phyloP scores from a whole-genome alignment of 2,113 vertebrate genomes.

The Columba livia region DNA sequence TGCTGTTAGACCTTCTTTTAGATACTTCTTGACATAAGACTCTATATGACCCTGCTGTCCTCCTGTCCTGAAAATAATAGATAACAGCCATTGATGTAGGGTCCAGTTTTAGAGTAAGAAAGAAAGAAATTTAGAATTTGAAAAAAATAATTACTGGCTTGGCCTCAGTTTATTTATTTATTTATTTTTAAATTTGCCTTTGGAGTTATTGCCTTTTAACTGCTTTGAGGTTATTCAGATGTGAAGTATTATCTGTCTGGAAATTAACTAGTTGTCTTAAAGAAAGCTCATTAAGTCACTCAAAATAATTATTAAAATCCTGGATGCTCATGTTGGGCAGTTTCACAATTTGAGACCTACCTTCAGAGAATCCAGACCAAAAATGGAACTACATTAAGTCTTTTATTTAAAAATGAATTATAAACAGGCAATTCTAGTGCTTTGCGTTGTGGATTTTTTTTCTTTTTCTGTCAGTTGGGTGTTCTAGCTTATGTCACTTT shows the following conservation, averaged over 20 bases:
- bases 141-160: background rate
- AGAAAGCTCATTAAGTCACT: background rate
- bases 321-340: background rate
- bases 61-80: background rate
- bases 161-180: background rate
- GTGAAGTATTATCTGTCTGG: slow-evolving; percentile 16
- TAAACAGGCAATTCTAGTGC: background rate
- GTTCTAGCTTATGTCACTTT: background rate
- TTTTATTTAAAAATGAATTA: background rate
- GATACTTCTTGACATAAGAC: background rate
- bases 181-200: background rate
- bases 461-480: background rate
- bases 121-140: background rate
- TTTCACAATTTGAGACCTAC: background rate
- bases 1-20: background rate
- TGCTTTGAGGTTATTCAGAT: slow-evolving; percentile 41
- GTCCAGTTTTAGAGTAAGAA: background rate
- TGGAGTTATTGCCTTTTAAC: slow-evolving; percentile 25
- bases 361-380: background rate
- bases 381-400: background rate
- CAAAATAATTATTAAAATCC: slow-evolving; percentile 5
- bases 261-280: slow-evolving; percentile 25
- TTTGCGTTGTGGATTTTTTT: background rate
- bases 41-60: background rate
- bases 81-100: background rate